Base-by-base conservation (phyloP, 2,888 invertebrate species). In the Noctua janthe region DNA sequence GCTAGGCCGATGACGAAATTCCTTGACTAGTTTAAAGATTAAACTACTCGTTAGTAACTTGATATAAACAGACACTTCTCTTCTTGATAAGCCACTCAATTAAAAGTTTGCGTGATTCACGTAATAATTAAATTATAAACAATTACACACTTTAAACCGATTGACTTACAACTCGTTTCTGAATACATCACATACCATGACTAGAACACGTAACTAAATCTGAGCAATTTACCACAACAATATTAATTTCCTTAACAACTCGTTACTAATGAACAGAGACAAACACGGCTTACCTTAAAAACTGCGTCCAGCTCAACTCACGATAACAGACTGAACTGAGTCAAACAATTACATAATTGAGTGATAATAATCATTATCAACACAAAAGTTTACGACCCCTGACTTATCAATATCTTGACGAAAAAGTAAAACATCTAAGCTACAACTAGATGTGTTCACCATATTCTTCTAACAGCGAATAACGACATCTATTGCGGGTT, bases 381-480 rank as follows among this genome's bases (percentile, higher is more conserved):
- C 43, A 82, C 79, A 80, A 90, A 92, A 94, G 94, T 94, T 95
- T 93, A 94, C 74, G 94, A 95, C 94, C 95, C 86, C 83, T 76
- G 69, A 74, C 72, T 86, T 86, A 88, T 86, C 89, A 74, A 49
- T 73, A 77, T 54, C 59, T 74, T 47, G 39, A 77, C 39, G 74
- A 71, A 64, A 64, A 35, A 59, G 29, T 15, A 43, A 56, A 84
- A 39, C 73, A 77, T 64, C 59, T 15, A 51, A 66, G 29, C 23
- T 29, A 29, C 20, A 62, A 69, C 72, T 81, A 6, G 51, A 51
- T 39, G 39, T 39, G 39, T 39, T 39, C 39, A 3, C 43, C 17
- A 23, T n/a, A 0, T 4, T 54, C 35, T 23, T 17, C 3, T 23
- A 13, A 2, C 13, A 78, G 13, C 51, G 6, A 15, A 49, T 11